Evolutionary conservation across 2,797 vertebrate genomes (phyloP), one percentile per base, ranked within the genome.

Genomic region (Alectoris magna): DNA sequence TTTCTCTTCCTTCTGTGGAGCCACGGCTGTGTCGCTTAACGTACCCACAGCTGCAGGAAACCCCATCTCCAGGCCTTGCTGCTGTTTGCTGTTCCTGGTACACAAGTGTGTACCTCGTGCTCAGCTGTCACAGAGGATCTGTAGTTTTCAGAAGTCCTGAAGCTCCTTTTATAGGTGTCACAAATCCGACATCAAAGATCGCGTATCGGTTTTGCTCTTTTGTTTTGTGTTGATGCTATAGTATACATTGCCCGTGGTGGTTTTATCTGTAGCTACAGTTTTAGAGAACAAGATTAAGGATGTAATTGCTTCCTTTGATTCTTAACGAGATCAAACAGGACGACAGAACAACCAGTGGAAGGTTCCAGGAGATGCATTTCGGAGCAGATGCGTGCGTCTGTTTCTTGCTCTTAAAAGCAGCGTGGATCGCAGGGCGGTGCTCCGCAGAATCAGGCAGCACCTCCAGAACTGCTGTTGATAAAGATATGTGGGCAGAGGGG

Each of bases 291-390:
- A 87, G 96, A 96, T 95, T 95, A 93, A 87, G 93, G 92, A 34
- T 81, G 95, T 93, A 94, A 95, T 95, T 95, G 82, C 87, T 77
- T 41, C 3, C 86, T 93, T 84, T 94, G 88, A 89, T 95, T 91
- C 81, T 70, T 63, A 93, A 63, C 23, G 3, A 78, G 93, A 95
- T 95, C 93, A 95, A 92, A 82, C 16, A 19, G 94, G 51, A 12
- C 6, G 93, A 46, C 83, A 82, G 78, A 14, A 83, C 13, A 5
- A 14, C 26, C 83, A 14, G 59, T 8, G 6, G 51, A 67, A 63
- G 86, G 77, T 64, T 70, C 59, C 1, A 23, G 29, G 7, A 59
- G 41, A 13, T 3, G 38, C 82, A 77, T 5, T 72, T 36, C 21
- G 0, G 76, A 85, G 9, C 64, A 79, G 87, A 17, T 2, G 56